Percentiles rank a stretch among this genome's conserved stretches.
Conservation (phyloP, 2,888 invertebrate species). For the Epirrita christyi region DNA sequence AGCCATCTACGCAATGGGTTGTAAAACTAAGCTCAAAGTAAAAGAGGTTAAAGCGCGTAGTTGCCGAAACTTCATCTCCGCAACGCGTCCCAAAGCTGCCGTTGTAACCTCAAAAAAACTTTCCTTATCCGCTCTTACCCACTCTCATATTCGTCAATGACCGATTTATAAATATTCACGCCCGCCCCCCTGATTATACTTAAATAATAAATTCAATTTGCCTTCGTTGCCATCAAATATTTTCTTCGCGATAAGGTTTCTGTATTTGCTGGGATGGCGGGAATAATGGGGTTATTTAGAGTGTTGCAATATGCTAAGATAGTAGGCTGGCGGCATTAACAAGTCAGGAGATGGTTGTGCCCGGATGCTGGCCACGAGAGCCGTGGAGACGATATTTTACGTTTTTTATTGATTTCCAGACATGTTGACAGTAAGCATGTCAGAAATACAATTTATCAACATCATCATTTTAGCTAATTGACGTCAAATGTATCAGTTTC, state of each 20-base stretch:
- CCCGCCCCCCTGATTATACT: slow-evolving; percentile 62
- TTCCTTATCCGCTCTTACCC: slow-evolving; percentile 36
- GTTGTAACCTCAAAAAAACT: slow-evolving; percentile 38
- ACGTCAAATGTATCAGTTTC: too few relatives aligned
- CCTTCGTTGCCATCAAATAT: slow-evolving; percentile 75
- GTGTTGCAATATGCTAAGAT: slow-evolving; percentile 84
- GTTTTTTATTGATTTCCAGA: background rate
- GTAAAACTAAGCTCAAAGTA: slow-evolving; percentile 19
- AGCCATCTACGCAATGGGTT: slow-evolving; percentile 13
- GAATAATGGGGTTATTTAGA: slow-evolving; percentile 82
- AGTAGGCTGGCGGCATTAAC: slow-evolving; percentile 81
- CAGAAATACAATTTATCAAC: background rate
- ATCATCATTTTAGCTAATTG: too few relatives aligned
- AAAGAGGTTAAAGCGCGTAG: slow-evolving; percentile 26
- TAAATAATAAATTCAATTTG: slow-evolving; percentile 83
- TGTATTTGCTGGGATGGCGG: slow-evolving; percentile 72
- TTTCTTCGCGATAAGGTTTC: slow-evolving; percentile 71
- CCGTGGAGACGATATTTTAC: slow-evolving; percentile 49
- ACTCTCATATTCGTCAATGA: slow-evolving; percentile 64
- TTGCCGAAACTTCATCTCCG: slow-evolving; percentile 30
- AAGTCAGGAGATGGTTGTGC: slow-evolving; percentile 82
- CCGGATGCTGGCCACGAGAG: slow-evolving; percentile 45
- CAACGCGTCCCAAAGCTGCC: slow-evolving; percentile 39
- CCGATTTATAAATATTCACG: slow-evolving; percentile 62
- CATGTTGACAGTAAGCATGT: background rate